Conservation (phyloP, 2,888 invertebrate species). For the Leucozona laternaria region DNA sequence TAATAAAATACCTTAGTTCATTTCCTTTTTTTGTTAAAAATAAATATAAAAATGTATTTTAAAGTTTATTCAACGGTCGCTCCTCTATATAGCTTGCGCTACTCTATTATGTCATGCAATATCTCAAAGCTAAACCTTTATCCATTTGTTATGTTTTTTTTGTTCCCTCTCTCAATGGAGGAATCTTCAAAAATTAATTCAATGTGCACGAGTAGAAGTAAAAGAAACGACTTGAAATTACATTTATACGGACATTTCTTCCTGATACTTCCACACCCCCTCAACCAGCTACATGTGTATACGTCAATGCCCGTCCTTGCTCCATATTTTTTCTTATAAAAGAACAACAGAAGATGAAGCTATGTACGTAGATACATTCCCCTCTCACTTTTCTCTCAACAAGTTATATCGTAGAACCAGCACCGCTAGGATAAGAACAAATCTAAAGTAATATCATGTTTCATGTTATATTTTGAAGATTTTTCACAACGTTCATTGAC, state of each 20-base stretch:
- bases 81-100: background rate
- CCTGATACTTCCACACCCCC: background rate
- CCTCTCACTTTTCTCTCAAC: background rate
- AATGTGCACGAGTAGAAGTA: constrained; percentile 32
- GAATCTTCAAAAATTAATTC: constrained; percentile 39
- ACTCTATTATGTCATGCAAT: background rate
- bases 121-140: constrained; percentile 5
- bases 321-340: too few species aligned
- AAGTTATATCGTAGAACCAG: constrained; percentile 35
- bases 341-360: constrained; percentile 39
- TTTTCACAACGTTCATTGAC: constrained; percentile 53
- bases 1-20: too few species aligned
- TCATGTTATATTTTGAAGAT: constrained; percentile 40
- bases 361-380: too few species aligned
- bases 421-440: too few species aligned
- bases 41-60: background rate
- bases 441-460: constrained; percentile 47
- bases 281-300: background rate
- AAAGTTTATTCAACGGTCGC: constrained; percentile 16
- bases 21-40: background rate
- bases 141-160: constrained; percentile 18
- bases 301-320: constrained; percentile 6
- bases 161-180: constrained; percentile 16
- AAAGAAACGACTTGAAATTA: constrained; percentile 26
- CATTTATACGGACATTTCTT: constrained; percentile 15